These are phyloP conservation scores for Clavelina lepadiformis DNA, from an alignment of 23 tunicate genomes.

Conservation along the genomic window DNA sequence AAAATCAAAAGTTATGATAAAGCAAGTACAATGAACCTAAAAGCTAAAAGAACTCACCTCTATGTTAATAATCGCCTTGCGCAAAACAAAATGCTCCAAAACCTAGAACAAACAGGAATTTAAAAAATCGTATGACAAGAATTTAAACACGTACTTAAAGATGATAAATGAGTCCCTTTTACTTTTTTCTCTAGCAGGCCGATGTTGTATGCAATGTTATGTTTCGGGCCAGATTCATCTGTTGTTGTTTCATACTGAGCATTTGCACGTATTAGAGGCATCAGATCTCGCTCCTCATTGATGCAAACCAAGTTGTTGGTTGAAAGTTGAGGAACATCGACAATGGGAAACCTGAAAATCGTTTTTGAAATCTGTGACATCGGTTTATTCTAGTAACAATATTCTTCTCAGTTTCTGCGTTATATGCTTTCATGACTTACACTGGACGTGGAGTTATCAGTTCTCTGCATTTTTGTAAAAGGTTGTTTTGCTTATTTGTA, in stretches of 20 bases:
- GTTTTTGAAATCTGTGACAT: too few relatives aligned
- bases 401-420: too few relatives aligned
- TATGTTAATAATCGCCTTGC: slow-evolving; percentile 34
- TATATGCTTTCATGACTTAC: too few relatives aligned
- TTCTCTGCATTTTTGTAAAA: slow-evolving; percentile 51
- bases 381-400: too few relatives aligned
- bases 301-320: slow-evolving; percentile 27
- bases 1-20: too few relatives aligned
- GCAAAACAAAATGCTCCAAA: slow-evolving; percentile 16
- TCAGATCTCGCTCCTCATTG: slow-evolving; percentile 24
- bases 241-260: slow-evolving; percentile 27
- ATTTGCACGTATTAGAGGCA: slow-evolving; percentile 28
- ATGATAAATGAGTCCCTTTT: too few relatives aligned
- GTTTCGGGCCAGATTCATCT: slow-evolving; percentile 10
- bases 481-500: slow-evolving; percentile 44
- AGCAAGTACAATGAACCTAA: too few relatives aligned
- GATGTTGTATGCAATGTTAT: slow-evolving; percentile 22
- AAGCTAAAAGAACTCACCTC: slow-evolving; percentile 42
- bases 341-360: not conserved
- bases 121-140: too few relatives aligned
- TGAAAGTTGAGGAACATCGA: not conserved
- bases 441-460: slow-evolving; percentile 11
- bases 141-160: too few relatives aligned
- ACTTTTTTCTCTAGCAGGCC: slow-evolving; percentile 56
- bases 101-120: too few relatives aligned